Evolutionary conservation across 2,113 vertebrate species (phyloP), one percentile per base, ranked within the genome.

Genomic region (Aleadryas rufinucha): DNA sequence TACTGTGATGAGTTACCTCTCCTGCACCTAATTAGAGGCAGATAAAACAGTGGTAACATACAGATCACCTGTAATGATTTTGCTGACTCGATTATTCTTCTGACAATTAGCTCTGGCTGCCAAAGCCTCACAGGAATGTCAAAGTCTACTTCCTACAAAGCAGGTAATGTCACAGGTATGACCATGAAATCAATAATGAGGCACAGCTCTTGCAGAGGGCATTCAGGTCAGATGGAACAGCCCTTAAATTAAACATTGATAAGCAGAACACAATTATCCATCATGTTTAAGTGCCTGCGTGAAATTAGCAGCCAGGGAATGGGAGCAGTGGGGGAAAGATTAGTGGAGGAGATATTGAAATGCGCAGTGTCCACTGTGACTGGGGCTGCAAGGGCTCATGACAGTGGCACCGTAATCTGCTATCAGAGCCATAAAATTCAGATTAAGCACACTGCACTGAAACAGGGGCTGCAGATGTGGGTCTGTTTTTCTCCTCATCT

Each of bases 111-210:
- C 97, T 97, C 93, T 84, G 94, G 93, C 95, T 97, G 96, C 95
- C 93, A 96, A 89, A 96, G 96, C 97, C 96, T 98, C 96, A 83
- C 93, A 97, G 97, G 97, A 96, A 96, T 97, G 97, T 97, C 97
- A 98, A 97, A 98, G 97, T 96, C 96, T 96, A 97, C 95, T 96
- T 97, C 96, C 96, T 96, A 94, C 94, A 96, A 97, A 95, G 94
- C 95, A 98, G 97, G 97, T 98, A 97, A 97, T 98, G 97, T 97
- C 97, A 98, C 97, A 98, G 97, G 98, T 98, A 97, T 97, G 97
- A 97, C 95, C 96, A 97, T 96, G 98, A 98, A 98, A 98, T 98
- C 97, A 98, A 97, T 98, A 98, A 97, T 91, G 96, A 98, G 98
- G 95, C 97, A 96, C 91, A 95, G 97, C 93, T 97, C 96, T 97